Percentiles rank a stretch among this genome's conserved stretches.
These are phyloP conservation scores for Actinemys pallida DNA, from an alignment of 2,113 vertebrate genomes.

Conservation along the genomic window DNA sequence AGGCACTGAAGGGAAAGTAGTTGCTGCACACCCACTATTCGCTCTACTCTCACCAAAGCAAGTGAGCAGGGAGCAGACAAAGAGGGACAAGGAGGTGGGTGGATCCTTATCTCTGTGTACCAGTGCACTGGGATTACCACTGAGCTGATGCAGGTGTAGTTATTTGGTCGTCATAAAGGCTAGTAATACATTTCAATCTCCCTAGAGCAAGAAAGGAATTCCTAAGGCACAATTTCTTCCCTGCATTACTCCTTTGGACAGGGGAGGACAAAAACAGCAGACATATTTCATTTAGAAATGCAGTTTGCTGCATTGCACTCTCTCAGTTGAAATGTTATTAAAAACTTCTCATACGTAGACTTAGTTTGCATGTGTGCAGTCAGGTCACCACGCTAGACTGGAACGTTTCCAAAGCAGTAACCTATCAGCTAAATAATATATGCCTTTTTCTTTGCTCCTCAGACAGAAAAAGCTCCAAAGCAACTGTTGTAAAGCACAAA, in stretches of 20 bases:
- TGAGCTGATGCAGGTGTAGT: not conserved
- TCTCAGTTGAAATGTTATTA: not conserved
- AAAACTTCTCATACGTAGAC: not conserved
- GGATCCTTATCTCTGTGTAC: not conserved
- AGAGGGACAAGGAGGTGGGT: not conserved
- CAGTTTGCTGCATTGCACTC: not conserved
- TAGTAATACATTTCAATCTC: not conserved
- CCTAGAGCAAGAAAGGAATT: not conserved
- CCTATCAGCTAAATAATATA: not conserved
- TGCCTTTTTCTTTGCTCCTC: not conserved
- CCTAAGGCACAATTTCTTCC: not conserved
- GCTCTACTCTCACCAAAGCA: not conserved
- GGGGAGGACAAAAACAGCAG: not conserved
- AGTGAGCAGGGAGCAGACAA: not conserved
- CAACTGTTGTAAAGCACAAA: not conserved
- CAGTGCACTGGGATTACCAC: not conserved
- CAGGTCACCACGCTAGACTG: not conserved
- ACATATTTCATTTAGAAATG: not conserved
- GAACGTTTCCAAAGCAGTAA: not conserved
- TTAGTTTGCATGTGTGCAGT: not conserved
- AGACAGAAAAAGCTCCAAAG: not conserved
- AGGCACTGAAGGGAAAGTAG: not conserved
- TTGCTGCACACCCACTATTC: not conserved
- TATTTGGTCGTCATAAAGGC: not conserved
- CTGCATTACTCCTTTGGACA: not conserved